Evolutionary conservation across 2,113 vertebrate genomes (phyloP).

Genomic region (Telmatochromis bifrenatus): DNA sequence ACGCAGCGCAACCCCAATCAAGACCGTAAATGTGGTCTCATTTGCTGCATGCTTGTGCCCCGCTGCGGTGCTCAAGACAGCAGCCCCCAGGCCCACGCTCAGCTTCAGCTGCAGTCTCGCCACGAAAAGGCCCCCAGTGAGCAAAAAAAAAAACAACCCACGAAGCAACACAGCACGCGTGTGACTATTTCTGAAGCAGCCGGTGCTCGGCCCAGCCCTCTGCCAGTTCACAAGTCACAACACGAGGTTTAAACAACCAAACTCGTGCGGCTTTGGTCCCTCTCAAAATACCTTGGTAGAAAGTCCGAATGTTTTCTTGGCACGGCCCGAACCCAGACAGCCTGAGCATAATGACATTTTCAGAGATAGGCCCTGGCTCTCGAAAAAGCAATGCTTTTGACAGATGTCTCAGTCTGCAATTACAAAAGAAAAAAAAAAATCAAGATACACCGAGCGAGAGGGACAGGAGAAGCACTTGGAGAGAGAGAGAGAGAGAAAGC

Average conservation of each 20-base stretch:
- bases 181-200: slow-evolving; percentile 52
- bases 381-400: slow-evolving; percentile 65
- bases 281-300: slow-evolving; percentile 74
- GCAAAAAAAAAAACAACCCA: neutral
- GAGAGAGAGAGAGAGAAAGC: neutral
- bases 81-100: neutral
- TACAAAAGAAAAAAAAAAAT: slow-evolving; percentile 47
- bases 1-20: slow-evolving; percentile 55
- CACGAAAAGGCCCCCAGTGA: slow-evolving; percentile 12
- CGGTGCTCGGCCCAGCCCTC: slow-evolving; percentile 29
- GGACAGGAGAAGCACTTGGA: slow-evolving; percentile 1
- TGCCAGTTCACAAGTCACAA: slow-evolving; percentile 49
- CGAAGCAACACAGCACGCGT: neutral
- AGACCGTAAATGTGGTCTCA: slow-evolving; percentile 40
- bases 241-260: slow-evolving; percentile 61
- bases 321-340: slow-evolving; percentile 45
- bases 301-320: slow-evolving; percentile 72
- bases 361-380: slow-evolving; percentile 64
- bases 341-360: slow-evolving; percentile 74
- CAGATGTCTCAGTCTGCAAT: slow-evolving; percentile 68
- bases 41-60: slow-evolving; percentile 28
- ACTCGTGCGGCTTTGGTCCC: slow-evolving; percentile 56
- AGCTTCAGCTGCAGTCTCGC: neutral
- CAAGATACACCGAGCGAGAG: slow-evolving; percentile 43
- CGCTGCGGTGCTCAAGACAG: slow-evolving; percentile 33